Base-by-base conservation (phyloP, 2,113 vertebrate species). In the Rostratula benghalensis region DNA sequence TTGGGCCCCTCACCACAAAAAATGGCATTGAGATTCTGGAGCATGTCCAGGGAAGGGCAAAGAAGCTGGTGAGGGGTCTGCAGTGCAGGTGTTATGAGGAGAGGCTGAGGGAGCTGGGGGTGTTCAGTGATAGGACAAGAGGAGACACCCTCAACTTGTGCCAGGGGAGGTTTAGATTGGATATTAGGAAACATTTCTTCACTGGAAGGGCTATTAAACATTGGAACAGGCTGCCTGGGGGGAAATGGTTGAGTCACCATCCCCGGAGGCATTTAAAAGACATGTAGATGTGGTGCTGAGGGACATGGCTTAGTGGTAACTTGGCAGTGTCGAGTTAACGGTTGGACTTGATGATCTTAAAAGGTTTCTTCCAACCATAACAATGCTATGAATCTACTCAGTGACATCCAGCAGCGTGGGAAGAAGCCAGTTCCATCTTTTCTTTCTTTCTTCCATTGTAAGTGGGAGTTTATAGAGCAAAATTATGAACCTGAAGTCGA, bases 401-500 rank as follows among this genome's bases (percentile, higher is more conserved):
- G 13, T 57, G 23, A 46, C 51, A 12, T 8, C 28, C 57, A n/a
- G 46, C 19, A 17, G 30, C 0, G 4, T 11, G 48, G 64, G 13
- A 69, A 59, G 75, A 48, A 45, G n/a, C 51, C 77, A 6, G 5
- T 5, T 45, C 60, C 11, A 0, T 7, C 50, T 24, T 15, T 59
- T 33, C 24, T 11, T 31, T 18, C 37, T 22, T 63, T 54, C 5
- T 28, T 39, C 17, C 1, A 0, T 1, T 24, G 3, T 3, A 48
- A 74, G 15, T 9, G 30, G 10, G 12, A 19, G 10, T 41, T 56
- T 37, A 16, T 11, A 27, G 20, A 60, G 63, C 87, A 63, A 8
- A 50, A 7, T 0, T 6, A 31, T 4, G 9, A 28, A 10, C 10
- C 25, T 54, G 51, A 50, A 16, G 1, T 13, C 17, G 2, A 18